phyloP scores from a whole-genome alignment of 2,113 vertebrate genomes.

The Pedetes capensis region DNA sequence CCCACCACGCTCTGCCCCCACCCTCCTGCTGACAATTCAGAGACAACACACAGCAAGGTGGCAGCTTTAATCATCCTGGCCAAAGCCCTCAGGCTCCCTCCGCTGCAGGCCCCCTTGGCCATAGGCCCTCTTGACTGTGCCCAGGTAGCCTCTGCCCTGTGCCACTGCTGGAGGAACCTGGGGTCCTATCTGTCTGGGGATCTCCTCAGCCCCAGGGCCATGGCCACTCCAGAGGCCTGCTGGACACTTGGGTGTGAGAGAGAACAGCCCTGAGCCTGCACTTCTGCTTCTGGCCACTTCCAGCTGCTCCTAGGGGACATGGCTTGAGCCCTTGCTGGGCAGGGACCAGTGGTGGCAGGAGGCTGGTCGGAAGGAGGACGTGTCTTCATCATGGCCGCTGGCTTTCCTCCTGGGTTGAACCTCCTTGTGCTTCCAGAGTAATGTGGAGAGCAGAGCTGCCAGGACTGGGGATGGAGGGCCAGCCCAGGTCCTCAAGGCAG shows the following conservation, averaged over 20 bases:
- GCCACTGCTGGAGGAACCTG: neutral
- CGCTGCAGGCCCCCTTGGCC: neutral
- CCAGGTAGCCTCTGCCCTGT: neutral
- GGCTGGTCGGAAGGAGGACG: neutral
- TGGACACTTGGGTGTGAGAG: neutral
- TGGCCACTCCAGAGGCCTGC: neutral
- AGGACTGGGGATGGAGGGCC: neutral
- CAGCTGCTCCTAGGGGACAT: neutral
- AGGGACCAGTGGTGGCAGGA: neutral
- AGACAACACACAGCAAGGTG: slow-evolving; percentile 43
- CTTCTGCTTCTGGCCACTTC: neutral
- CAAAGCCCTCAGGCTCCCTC: neutral
- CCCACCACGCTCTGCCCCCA: neutral
- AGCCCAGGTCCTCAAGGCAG: slow-evolving; percentile 7
- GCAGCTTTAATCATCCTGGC: slow-evolving; percentile 70
- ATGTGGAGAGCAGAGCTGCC: neutral
- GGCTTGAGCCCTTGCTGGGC: neutral
- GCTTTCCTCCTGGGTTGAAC: neutral
- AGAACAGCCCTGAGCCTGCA: neutral
- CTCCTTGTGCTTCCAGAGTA: slow-evolving; percentile 67
- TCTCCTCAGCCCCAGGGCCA: neutral
- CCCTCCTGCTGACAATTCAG: neutral
- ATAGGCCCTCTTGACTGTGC: neutral
- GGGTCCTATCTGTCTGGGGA: neutral
- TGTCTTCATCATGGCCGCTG: slow-evolving; percentile 47